Evolutionary conservation across 2,888 invertebrate species (phyloP).

Genomic region (Scelioninae gen. 1): DNA sequence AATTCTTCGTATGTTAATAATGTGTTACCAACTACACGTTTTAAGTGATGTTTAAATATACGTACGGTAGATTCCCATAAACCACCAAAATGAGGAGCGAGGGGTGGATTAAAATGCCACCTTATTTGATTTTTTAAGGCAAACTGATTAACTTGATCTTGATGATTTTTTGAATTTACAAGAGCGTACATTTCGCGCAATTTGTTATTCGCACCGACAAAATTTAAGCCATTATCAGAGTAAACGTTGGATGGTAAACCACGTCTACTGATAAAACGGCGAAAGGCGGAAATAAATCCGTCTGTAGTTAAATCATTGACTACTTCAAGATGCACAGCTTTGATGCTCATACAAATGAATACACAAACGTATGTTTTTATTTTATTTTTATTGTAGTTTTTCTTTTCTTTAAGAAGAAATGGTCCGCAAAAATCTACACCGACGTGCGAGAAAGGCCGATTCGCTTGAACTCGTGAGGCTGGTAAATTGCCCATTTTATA

Average conservation of each 20-base stretch:
- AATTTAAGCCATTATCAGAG: no score
- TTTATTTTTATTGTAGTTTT: background rate
- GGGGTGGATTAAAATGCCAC: slow-evolving; percentile 64
- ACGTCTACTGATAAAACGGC: no score
- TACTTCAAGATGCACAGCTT: background rate
- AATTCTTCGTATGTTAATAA: slow-evolving; percentile 54
- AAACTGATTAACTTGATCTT: background rate
- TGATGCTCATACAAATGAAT: slow-evolving; percentile 3
- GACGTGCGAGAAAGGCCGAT: background rate
- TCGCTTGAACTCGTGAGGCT: background rate
- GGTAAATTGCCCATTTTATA: slow-evolving; percentile 2
- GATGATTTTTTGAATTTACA: no score
- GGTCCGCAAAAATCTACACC: slow-evolving; percentile 2
- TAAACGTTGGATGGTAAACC: no score
- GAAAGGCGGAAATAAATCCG: no score
- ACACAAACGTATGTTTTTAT: slow-evolving; percentile 10
- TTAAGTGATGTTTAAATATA: slow-evolving; percentile 45
- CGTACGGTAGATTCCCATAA: slow-evolving; percentile 51
- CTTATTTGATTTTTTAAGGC: slow-evolving; percentile 30
- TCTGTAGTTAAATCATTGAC: background rate
- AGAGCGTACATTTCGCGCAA: no score
- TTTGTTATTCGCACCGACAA: no score
- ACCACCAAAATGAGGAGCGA: slow-evolving; percentile 44
- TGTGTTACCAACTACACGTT: slow-evolving; percentile 35
- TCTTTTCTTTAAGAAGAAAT: background rate